Conservation (phyloP, 2,888 invertebrate genomes). For the Ochlodes sylvanus region DNA sequence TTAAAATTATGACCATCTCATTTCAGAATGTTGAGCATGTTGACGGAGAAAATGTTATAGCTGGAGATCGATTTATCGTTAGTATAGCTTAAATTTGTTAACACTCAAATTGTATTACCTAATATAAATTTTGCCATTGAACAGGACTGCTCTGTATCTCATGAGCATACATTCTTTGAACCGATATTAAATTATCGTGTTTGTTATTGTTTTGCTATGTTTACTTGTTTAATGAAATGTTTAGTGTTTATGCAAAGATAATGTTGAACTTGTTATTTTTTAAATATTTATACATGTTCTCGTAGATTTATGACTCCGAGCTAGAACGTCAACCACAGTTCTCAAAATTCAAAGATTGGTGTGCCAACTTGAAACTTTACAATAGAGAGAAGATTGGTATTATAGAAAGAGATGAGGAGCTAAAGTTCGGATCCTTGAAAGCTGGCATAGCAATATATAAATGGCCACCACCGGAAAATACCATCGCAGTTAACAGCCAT, state of each 20-base stretch:
- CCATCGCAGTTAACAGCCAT: constrained; percentile 72
- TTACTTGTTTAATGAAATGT: no score
- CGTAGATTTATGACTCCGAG: constrained; percentile 86
- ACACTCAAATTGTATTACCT: not conserved
- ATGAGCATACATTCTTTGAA: no score
- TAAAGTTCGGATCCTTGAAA: constrained; percentile 64
- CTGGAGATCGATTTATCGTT: constrained; percentile 42
- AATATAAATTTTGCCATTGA: no score
- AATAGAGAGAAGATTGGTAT: constrained; percentile 82
- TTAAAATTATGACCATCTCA: no score
- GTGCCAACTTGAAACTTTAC: constrained; percentile 86
- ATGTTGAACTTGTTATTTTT: no score
- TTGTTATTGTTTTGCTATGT: no score
- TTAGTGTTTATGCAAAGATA: no score
- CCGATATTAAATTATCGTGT: no score
- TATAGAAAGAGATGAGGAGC: constrained; percentile 70
- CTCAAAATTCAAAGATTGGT: constrained; percentile 87
- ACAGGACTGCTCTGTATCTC: no score
- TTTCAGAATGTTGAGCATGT: not conserved
- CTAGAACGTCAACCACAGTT: constrained; percentile 88
- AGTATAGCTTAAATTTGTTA: constrained; percentile 24
- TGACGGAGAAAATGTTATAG: constrained; percentile 30
- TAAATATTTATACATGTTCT: no score
- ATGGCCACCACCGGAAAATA: constrained; percentile 86
- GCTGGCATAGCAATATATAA: constrained; percentile 85